Evolutionary conservation across 2,888 invertebrate genomes (phyloP), one percentile per base, ranked within the genome.

Genomic region (Ennomos erosarius): DNA sequence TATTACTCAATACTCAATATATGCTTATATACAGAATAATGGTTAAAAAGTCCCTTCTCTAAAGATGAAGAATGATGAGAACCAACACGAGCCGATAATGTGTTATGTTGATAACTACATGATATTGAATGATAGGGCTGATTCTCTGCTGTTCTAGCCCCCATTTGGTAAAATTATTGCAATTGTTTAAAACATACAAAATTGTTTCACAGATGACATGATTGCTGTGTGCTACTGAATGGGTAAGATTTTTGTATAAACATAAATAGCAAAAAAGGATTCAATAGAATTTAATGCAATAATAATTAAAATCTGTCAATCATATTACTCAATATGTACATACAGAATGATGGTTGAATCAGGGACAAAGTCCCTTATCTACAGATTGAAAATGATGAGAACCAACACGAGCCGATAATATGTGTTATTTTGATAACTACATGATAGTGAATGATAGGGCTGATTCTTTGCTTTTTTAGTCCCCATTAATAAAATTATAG

Each of bases 61-160:
- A 5, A 50, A 42, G 0, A 42, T 12, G 51, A 37, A 53, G 16
- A 48, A 82, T 87, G 87, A 87, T 88, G 87, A 85, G 70, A 84
- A 76, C 57, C 58, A 76, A 87, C 86, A 87, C 80, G 87, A 88
- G 88, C 87, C 87, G 76, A 88, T 74, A 67, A 82, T 76, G 82
- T 87, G 86, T 87, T 82, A 74, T 71, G 75, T 78, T 85, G 86
- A 87, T 80, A 82, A 87, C 83, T 69, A 86, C 62, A 70, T 89
- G 88, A 89, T 84, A 88, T 64, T 69, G 76, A 87, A 88, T 88
- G 89, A 88, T 88, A 89, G 88, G 88, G 69, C 88, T 88, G 88
- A 89, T 75, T 70, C 16, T 51, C 54, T 26, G 10, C 11, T 39
- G 48, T 38, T n/a, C 8, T 16, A 42, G 5, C 42, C 12, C 0